Percentiles rank a stretch among this genome's conserved stretches.
Evolutionary conservation across 2,888 invertebrate species (phyloP).

Genomic region (Caradrina clavipalpis): DNA sequence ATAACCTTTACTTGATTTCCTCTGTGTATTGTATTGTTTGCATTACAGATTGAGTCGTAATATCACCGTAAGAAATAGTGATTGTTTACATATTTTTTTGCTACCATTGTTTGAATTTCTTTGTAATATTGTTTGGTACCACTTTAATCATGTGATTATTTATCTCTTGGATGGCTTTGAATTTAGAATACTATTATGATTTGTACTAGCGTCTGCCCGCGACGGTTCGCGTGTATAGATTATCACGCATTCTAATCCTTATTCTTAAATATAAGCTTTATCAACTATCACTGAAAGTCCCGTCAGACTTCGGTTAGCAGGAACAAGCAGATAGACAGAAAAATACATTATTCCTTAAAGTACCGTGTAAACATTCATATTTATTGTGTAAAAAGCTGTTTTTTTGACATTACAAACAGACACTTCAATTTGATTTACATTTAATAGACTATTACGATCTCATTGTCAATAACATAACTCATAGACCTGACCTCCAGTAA

Average conservation of each 20-base stretch:
- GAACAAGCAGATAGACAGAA: too few species aligned
- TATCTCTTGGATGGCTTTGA: background rate
- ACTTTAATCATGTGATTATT: slow-evolving; percentile 10
- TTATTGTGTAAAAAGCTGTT: too few species aligned
- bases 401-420: too few species aligned
- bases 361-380: too few species aligned
- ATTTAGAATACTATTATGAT: background rate
- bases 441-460: background rate
- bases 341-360: too few species aligned
- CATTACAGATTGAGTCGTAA: slow-evolving; percentile 21
- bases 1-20: slow-evolving; percentile 14
- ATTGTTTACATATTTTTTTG: slow-evolving; percentile 34
- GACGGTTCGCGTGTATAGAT: too few species aligned
- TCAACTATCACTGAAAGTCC: too few species aligned
- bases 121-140: slow-evolving; percentile 16
- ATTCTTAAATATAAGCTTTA: too few species aligned
- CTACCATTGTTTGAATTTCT: slow-evolving; percentile 34
- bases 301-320: too few species aligned
- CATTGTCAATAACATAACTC: slow-evolving; percentile 1
- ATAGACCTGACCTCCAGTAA: background rate
- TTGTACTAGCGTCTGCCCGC: too few species aligned
- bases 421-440: too few species aligned
- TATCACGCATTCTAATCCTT: too few species aligned
- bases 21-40: slow-evolving; percentile 39
- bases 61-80: slow-evolving; percentile 19